Evolutionary conservation across 2,888 invertebrate genomes (phyloP).

Genomic region (Tridacna gigas): DNA sequence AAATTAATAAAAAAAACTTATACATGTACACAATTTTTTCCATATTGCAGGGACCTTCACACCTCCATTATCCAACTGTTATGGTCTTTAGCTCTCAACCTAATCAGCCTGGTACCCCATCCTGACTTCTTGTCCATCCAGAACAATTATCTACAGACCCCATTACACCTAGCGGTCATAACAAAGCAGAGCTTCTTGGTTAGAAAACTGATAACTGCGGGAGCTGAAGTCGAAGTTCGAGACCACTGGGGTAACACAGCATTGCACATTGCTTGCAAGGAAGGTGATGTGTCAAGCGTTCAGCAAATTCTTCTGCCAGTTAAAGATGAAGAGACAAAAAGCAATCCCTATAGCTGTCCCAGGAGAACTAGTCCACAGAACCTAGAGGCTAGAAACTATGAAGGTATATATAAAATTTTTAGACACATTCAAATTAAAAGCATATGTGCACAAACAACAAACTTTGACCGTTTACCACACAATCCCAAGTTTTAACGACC

Average conservation of each 20-base stretch:
- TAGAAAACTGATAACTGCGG: conserved; percentile 86
- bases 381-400: conserved; percentile 93
- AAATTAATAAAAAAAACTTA: no score
- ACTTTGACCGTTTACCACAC: no score
- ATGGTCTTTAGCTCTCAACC: conserved; percentile 90
- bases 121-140: conserved; percentile 91
- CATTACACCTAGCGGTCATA: conserved; percentile 94
- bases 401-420: conserved; percentile 87
- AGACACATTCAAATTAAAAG: no score
- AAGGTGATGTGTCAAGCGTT: conserved; percentile 90
- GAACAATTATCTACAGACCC: conserved; percentile 91
- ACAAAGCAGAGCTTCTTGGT: conserved; percentile 87
- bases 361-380: conserved; percentile 86
- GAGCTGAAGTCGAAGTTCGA: conserved; percentile 89
- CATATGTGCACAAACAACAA: no score
- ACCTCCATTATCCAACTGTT: conserved; percentile 92
- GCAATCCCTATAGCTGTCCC: conserved; percentile 85
- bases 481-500: no score
- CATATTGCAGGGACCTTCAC: conserved; percentile 91
- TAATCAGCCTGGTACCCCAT: conserved; percentile 92
- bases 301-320: conserved; percentile 89
- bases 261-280: conserved; percentile 92
- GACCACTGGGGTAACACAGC: conserved; percentile 94
- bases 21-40: neutral
- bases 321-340: conserved; percentile 72